Conservation (phyloP, 2,797 vertebrate genomes). For the Hippocampus kuda region DNA sequence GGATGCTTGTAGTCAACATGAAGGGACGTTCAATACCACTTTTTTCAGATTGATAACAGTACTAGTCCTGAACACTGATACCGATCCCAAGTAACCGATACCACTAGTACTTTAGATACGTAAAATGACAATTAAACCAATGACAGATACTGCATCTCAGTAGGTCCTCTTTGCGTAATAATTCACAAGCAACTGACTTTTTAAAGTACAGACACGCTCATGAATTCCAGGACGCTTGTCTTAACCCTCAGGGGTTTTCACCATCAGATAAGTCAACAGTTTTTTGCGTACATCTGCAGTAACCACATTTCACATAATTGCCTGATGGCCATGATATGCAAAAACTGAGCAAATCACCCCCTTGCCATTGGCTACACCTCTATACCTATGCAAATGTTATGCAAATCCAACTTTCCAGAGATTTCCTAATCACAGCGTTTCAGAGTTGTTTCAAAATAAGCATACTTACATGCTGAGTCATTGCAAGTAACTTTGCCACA, state of each 20-base stretch:
- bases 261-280: slow-evolving; percentile 43
- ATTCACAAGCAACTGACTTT: neutral
- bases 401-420: slow-evolving; percentile 40
- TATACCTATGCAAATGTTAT: slow-evolving; percentile 43
- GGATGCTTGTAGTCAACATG: too few species aligned
- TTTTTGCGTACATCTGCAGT: slow-evolving; percentile 33
- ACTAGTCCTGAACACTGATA: neutral
- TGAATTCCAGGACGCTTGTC: slow-evolving; percentile 14
- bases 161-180: neutral
- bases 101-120: too few species aligned
- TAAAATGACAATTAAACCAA: too few species aligned
- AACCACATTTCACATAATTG: slow-evolving; percentile 21
- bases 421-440: slow-evolving; percentile 28
- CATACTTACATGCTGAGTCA: slow-evolving; percentile 28
- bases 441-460: slow-evolving; percentile 23
- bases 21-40: too few species aligned
- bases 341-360: slow-evolving; percentile 41
- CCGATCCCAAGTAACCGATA: too few species aligned
- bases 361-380: slow-evolving; percentile 32
- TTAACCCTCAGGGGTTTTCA: slow-evolving; percentile 18
- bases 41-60: too few species aligned
- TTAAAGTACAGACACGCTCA: neutral
- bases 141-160: too few species aligned
- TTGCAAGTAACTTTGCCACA: slow-evolving; percentile 13
- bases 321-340: slow-evolving; percentile 35